A percentile compares a stretch with the other conserved stretches of the same genome.
phyloP scores from a whole-genome alignment of 2,113 vertebrate genomes.

The Lipotes vexillifer region DNA sequence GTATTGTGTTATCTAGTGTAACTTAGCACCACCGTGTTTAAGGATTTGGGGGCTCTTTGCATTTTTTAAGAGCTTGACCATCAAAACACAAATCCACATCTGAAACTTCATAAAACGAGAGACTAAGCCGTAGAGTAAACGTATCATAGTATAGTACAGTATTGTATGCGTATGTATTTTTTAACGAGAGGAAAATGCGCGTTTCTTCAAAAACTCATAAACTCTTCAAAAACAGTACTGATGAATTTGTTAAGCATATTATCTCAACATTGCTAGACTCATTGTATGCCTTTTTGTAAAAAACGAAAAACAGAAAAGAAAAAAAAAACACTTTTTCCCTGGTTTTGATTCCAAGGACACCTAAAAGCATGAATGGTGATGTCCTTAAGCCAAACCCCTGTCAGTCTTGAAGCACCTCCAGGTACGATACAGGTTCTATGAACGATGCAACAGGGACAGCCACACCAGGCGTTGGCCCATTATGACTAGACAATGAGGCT shows the following conservation, averaged over 20 bases:
- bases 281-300: slow-evolving; percentile 51
- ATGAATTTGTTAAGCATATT: background rate
- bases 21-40: slow-evolving; percentile 75
- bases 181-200: background rate
- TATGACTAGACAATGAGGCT: background rate
- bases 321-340: background rate
- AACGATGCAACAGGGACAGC: background rate
- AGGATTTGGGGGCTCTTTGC: slow-evolving; percentile 75
- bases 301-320: background rate
- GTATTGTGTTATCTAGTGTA: slow-evolving; percentile 61
- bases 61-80: slow-evolving; percentile 63
- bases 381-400: background rate
- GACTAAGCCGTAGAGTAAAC: background rate
- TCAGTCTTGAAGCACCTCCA: background rate
- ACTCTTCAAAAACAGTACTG: background rate
- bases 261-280: background rate
- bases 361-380: background rate
- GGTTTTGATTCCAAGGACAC: background rate
- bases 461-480: background rate
- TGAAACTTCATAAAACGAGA: slow-evolving; percentile 51
- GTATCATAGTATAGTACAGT: background rate
- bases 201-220: slow-evolving; percentile 13
- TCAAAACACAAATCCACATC: slow-evolving; percentile 72
- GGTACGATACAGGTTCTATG: background rate
- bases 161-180: background rate